Evolutionary conservation across 2,888 invertebrate genomes (phyloP), one percentile per base, ranked within the genome.

Genomic region (Tetheella fluctuosa): DNA sequence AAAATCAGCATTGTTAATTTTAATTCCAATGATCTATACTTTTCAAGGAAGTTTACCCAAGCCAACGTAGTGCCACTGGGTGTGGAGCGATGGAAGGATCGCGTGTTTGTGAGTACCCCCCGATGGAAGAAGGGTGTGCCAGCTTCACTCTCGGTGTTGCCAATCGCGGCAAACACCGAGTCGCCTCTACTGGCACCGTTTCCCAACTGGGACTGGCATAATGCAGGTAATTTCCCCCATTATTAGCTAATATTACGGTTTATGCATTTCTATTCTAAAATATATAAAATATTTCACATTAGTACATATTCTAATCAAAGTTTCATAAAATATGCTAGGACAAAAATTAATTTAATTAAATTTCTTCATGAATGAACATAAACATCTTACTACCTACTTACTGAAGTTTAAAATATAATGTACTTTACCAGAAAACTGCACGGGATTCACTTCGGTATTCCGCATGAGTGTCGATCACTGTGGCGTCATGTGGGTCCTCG

Each of bases 91-190:
- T 95, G 95, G 91, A 93, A 90, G 55, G 90, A 95, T 67, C 94
- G 95, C 23, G 87, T 97, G 6, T 97, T 97, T 78, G 84, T 97
- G 0, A 96, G 96, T 52, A 94, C 97, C 17, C 97, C 97, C 0
- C 94, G 95, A 59, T 97, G 96, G 97, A 96, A 95, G 76, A 90
- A 91, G 57, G 97, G 97, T 0, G 95, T 96, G 0, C 97, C 97
- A 0, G 96, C 95, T 1, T 96, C 96, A 0, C 83, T 97, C 54
- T 95, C 96, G 0, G 94, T 94, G 10, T 77, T 97, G 6, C 95
- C 96, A 0, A 93, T 94, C 64, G 86, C 91, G 1, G 91, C 95
- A 0, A 83, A 85, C 42, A 93, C 86, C 15, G 84, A 86, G 39
- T 94, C 94, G 52, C 97, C 97, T 0, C 90, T 92, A 23, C 85